Percentiles rank a stretch among this genome's conserved stretches.
phyloP scores from a whole-genome alignment of 2,797 vertebrate species.

The Gallirallus australis region DNA sequence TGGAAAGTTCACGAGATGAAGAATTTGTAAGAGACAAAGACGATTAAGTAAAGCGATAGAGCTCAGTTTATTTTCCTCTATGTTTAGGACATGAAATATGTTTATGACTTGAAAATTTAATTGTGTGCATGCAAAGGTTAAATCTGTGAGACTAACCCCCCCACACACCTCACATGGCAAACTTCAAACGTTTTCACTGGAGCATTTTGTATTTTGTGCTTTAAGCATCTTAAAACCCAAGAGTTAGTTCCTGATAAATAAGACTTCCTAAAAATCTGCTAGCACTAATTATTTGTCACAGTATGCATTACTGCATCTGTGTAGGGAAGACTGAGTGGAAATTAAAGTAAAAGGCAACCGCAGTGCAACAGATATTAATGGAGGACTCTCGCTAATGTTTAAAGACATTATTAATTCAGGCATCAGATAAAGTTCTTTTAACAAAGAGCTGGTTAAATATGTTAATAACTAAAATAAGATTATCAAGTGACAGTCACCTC shows the following conservation, averaged over 20 bases:
- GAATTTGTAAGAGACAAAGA: background rate
- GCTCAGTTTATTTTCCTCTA: background rate
- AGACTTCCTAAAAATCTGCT: background rate
- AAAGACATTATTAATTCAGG: background rate
- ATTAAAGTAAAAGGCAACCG: background rate
- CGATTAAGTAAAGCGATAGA: background rate
- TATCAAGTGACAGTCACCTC: background rate
- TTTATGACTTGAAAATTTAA: background rate
- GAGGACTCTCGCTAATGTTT: background rate
- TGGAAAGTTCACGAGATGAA: background rate
- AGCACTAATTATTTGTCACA: background rate
- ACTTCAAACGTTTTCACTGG: background rate
- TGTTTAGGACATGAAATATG: background rate
- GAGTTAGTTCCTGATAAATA: background rate
- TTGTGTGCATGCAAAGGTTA: background rate
- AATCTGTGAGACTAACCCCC: background rate
- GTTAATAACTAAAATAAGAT: background rate
- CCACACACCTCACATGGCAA: background rate
- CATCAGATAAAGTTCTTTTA: background rate
- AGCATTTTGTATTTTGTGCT: background rate
- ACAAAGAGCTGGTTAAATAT: background rate
- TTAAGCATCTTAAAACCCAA: background rate
- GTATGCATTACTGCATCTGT: background rate
- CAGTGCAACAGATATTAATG: background rate
- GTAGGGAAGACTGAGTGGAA: background rate